Base-by-base conservation (phyloP, 2,113 vertebrate genomes). In the Dicentrarchus labrax region DNA sequence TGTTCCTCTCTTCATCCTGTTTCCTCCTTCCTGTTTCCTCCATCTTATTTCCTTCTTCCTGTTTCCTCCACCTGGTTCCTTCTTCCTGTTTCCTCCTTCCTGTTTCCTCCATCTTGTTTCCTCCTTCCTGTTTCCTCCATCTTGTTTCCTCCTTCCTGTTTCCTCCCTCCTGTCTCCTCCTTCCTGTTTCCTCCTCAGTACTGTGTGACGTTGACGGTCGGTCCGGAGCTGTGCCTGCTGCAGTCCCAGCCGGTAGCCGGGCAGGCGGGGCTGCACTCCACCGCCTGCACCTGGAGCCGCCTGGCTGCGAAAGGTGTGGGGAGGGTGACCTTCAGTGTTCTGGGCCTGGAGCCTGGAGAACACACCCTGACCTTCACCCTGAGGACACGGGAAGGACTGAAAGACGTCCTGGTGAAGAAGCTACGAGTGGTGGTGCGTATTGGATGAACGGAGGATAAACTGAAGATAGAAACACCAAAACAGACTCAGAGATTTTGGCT, bases 341-440 rank as follows among this genome's bases (percentile, higher is more conserved):
- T 99, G 82, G 97, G 97, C 0, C 85, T 99, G 91, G 95, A 97
- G 70, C 22, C 94, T 0, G 97, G 97, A 3, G 93, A 96, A 10
- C 97, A 98, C 92, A 92, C 82, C 0, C 86, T 99, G 89, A 97
- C 88, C 87, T 98, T 99, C 43, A 96, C 96, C 0, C 68, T 99
- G 70, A 81, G 59, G 59, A 94, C 92, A 6, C 9, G 1, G 0
- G 0, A 41, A 0, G 82, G 86, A 13, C 0, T 0, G 24, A 85
- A 2, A 4, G 97, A 97, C 84, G 45, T 97, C 5, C 80, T 97
- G 38, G 21, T 77, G 74, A 97, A 97, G 95, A 97, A 87, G 6
- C 90, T 99, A 4, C 92, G 93, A n/a, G 97, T 99, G 0, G 92
- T 97, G 97, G 98, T 99, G 53, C 1, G 81, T 38, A n/a, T 10